phyloP scores from a whole-genome alignment of 2,888 invertebrate species.

The Drosophila kokeensis region DNA sequence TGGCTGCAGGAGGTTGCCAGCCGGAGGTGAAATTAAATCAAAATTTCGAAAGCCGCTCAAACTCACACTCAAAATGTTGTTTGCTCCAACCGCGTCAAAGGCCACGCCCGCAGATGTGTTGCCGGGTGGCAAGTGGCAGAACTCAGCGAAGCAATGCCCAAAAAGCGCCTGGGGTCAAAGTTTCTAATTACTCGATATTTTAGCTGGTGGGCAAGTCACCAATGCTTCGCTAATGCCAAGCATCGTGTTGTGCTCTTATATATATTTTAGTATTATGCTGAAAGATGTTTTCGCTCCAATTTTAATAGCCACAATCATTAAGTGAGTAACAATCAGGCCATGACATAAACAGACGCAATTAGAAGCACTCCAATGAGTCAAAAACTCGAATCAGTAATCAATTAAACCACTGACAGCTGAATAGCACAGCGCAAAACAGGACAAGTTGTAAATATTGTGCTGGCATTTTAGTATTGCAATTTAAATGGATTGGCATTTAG shows the following conservation, averaged over 20 bases:
- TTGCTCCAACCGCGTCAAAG: conserved; percentile 38
- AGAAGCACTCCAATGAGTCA: conserved; percentile 2
- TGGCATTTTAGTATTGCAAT: background rate
- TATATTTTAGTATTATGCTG: conserved; percentile 28
- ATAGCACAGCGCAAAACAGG: background rate
- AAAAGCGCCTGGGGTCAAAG: conserved; percentile 36
- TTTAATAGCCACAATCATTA: conserved; percentile 52
- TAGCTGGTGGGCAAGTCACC: conserved; percentile 28
- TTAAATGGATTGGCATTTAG: background rate
- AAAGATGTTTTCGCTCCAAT: conserved; percentile 31
- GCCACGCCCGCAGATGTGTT: conserved; percentile 28
- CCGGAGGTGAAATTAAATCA: conserved; percentile 69
- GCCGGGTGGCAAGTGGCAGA: background rate
- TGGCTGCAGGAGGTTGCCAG: conserved; percentile 45
- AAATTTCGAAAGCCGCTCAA: conserved; percentile 46
- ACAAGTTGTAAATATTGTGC: conserved; percentile 9
- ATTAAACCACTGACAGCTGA: conserved; percentile 58
- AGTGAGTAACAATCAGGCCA: conserved; percentile 16
- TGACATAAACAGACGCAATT: conserved; percentile 24
- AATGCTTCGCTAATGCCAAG: conserved; percentile 6
- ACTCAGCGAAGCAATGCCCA: conserved; percentile 16
- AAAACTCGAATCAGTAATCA: conserved; percentile 58
- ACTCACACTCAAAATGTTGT: conserved; percentile 26
- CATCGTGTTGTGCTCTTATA: conserved; percentile 5
- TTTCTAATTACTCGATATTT: conserved; percentile 62